A percentile compares a stretch with the other conserved stretches of the same genome.
These are phyloP conservation scores for Blomia tropicalis DNA, from an alignment of 2,888 invertebrate genomes.

Conservation along the genomic window DNA sequence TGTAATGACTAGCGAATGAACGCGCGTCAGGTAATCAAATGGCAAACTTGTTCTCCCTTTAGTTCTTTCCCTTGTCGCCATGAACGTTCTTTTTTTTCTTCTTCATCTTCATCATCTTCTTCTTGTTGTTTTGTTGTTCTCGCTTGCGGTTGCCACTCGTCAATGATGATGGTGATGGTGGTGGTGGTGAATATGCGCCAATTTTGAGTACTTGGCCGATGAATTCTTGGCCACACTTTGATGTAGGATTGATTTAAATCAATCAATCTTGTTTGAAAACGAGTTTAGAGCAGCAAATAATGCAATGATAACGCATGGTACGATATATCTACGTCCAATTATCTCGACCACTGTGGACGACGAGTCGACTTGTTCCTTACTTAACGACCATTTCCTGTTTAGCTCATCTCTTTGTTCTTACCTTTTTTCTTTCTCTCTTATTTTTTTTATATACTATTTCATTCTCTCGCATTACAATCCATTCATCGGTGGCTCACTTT, in stretches of 20 bases:
- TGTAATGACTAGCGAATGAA: too few relatives aligned
- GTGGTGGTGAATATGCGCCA: constrained; percentile 4
- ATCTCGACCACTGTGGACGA: constrained; percentile 4
- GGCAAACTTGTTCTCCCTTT: too few relatives aligned
- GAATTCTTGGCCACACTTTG: constrained; percentile 15
- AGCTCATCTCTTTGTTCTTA: constrained; percentile 15
- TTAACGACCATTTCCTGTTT: constrained; percentile 13
- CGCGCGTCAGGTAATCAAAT: too few relatives aligned
- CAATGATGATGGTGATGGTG: background rate
- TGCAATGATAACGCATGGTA: background rate
- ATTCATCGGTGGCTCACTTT: background rate
- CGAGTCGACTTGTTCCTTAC: constrained; percentile 5
- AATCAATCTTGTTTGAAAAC: constrained; percentile 15
- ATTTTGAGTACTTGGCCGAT: constrained; percentile 1
- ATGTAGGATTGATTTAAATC: constrained; percentile 12
- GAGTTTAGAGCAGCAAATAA: constrained; percentile 9
- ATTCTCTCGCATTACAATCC: background rate
- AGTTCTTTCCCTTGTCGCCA: too few relatives aligned
- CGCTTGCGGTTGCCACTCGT: too few relatives aligned
- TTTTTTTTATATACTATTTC: too few relatives aligned
- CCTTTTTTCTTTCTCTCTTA: too few relatives aligned
- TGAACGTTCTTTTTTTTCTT: background rate
- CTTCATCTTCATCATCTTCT: background rate
- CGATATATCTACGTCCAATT: constrained; percentile 12
- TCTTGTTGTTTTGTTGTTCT: background rate